Percentiles rank a stretch among this genome's conserved stretches.
phyloP scores from a whole-genome alignment of 2,888 invertebrate species.

The Yponomeuta sedellus region DNA sequence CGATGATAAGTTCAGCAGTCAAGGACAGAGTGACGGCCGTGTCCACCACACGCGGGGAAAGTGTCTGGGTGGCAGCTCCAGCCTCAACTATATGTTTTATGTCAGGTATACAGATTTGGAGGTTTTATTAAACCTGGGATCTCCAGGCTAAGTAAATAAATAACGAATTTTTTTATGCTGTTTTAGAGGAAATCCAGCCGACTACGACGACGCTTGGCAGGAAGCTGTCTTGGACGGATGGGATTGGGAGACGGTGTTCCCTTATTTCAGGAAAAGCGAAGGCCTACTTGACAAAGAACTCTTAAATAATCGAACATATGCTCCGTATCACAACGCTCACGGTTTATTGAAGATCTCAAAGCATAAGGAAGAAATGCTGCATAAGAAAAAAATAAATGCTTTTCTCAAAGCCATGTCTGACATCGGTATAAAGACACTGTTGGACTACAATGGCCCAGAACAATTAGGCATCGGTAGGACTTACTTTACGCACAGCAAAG shows the following conservation, averaged over 20 bases:
- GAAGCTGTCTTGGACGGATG: conserved; percentile 55
- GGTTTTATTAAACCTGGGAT: neutral
- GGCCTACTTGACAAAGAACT: conserved; percentile 27
- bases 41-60: conserved; percentile 1
- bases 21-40: neutral
- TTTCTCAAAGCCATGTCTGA: neutral
- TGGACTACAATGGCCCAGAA: conserved; percentile 5
- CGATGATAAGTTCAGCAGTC: neutral
- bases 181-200: conserved; percentile 43
- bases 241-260: conserved; percentile 56
- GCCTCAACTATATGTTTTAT: conserved; percentile 11
- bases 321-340: conserved; percentile 36
- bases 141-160: neutral
- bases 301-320: conserved; percentile 11
- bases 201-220: conserved; percentile 65
- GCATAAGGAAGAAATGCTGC: conserved; percentile 35
- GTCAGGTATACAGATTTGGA: neutral
- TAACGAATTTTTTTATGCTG: neutral
- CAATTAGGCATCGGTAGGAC: neutral
- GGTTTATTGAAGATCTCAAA: no score
- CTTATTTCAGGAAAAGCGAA: conserved; percentile 55
- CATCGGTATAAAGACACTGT: conserved; percentile 9
- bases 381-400: conserved; percentile 26
- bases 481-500: conserved; percentile 3
- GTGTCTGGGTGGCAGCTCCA: conserved; percentile 7